Conservation (phyloP, 2,113 vertebrate species). For the Cranoglanis bouderius region DNA sequence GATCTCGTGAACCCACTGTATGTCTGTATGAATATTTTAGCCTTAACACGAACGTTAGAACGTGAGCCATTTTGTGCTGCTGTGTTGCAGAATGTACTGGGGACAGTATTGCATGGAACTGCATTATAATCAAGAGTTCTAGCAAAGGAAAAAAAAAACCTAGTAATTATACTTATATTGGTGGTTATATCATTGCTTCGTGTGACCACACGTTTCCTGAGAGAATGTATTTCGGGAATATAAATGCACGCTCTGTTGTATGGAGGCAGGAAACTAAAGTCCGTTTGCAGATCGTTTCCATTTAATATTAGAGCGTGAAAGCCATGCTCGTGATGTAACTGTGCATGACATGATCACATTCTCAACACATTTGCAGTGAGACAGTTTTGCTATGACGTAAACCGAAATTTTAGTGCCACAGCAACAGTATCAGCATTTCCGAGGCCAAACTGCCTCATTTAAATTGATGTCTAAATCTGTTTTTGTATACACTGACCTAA, state of each 20-base stretch:
- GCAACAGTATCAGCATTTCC: not conserved
- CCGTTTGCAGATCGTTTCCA: not conserved
- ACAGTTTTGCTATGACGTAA: slow-evolving; percentile 3
- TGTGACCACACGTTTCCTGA: not conserved
- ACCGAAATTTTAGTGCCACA: not conserved
- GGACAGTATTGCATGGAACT: slow-evolving; percentile 13
- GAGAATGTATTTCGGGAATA: not conserved
- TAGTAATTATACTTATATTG: not conserved
- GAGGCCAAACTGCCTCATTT: not conserved
- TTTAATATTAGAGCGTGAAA: not conserved
- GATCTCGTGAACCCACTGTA: not conserved
- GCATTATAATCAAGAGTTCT: not conserved
- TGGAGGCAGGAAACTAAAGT: not conserved
- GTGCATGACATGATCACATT: not conserved
- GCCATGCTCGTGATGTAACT: no score
- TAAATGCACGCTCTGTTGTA: not conserved
- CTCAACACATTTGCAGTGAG: not conserved
- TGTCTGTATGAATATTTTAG: not conserved
- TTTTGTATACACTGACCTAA: not conserved
- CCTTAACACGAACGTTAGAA: not conserved
- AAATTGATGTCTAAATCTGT: not conserved
- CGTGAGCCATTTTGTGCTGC: slow-evolving; percentile 13
- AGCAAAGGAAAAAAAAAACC: not conserved
- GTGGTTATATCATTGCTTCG: not conserved
- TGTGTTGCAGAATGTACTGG: not conserved